A percentile compares a stretch with the other conserved stretches of the same genome.
phyloP scores from a whole-genome alignment of 2,797 vertebrate species.

The Avahi laniger region DNA sequence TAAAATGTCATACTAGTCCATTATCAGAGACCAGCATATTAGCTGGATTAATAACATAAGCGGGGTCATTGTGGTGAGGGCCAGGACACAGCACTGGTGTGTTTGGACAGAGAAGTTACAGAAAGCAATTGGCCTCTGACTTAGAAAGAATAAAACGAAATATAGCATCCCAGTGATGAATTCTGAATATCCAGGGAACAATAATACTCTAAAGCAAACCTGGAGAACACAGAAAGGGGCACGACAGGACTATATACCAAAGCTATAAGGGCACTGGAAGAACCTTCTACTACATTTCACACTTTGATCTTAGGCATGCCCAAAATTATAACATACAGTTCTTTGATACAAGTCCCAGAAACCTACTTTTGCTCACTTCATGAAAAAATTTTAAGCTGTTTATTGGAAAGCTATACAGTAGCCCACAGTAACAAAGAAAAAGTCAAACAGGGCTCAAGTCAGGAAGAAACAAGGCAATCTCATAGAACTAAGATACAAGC shows the following conservation, averaged over 20 bases:
- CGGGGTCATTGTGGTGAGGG: background rate
- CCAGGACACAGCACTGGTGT: background rate
- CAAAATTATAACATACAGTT: background rate
- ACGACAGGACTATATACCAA: background rate
- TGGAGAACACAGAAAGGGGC: background rate
- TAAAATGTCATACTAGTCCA: background rate
- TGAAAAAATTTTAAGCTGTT: background rate
- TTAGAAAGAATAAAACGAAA: constrained; percentile 29
- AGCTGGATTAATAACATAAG: background rate
- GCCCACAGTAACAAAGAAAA: background rate
- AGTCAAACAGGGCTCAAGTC: background rate
- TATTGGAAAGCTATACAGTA: background rate
- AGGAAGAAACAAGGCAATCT: background rate
- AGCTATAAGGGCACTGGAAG: background rate
- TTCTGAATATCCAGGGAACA: constrained; percentile 20
- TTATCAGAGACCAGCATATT: background rate
- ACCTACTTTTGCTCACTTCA: background rate
- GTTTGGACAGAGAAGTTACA: background rate
- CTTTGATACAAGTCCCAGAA: background rate
- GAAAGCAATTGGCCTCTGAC: constrained; percentile 17
- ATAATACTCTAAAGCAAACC: background rate
- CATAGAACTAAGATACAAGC: background rate
- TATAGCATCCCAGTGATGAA: background rate
- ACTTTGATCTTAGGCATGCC: background rate
- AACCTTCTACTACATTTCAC: background rate